Base-by-base conservation (phyloP, 2,797 vertebrate genomes). In the Amphiprion clarkii region DNA sequence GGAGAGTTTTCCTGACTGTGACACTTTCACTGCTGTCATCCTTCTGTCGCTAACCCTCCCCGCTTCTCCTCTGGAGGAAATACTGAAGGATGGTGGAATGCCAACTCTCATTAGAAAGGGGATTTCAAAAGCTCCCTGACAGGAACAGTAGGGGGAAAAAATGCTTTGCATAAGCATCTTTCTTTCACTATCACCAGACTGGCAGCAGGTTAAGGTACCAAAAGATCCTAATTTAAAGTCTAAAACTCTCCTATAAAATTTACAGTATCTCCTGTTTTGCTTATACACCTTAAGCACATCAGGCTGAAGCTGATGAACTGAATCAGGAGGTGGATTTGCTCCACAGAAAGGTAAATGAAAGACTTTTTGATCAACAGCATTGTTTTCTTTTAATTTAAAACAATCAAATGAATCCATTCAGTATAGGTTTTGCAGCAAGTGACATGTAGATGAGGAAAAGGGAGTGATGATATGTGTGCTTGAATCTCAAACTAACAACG, bases 161-260 rank as follows among this genome's bases (percentile, higher is more conserved):
- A 55, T 14, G 79, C 78, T 90, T 87, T 88, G 87, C 89, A 88
- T 88, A 88, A 89, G 87, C 87, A 88, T 86, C 46, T 84, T 89
- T 87, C 13, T n/a, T 9, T 74, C 46, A 49, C 53, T 78, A 39
- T 74, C 82, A 74, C 66, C 81, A 71, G 88, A 90, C 80, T 90
- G 85, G 79, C 82, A 86, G 88, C 71, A 76, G 83, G 84, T 87
- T 84, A 77, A 17, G 68, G 46, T 36, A 79, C 68, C 52, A 62
- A 84, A 72, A 85, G 78, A 84, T 83, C 75, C 85, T 76, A 65
- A 82, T 89, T 90, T 81, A 86, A 88, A 88, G 82, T 85, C 76
- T 76, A 71, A 88, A 75, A 74, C 44, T 71, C 68, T 74, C 61
- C 61, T 58, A 29, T 81, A 61, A 86, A 85, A 87, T 76, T 60